Evolutionary conservation across 1,140 invertebrate species (phyloP).

Genomic region (Holcopasites calliopsidis): DNA sequence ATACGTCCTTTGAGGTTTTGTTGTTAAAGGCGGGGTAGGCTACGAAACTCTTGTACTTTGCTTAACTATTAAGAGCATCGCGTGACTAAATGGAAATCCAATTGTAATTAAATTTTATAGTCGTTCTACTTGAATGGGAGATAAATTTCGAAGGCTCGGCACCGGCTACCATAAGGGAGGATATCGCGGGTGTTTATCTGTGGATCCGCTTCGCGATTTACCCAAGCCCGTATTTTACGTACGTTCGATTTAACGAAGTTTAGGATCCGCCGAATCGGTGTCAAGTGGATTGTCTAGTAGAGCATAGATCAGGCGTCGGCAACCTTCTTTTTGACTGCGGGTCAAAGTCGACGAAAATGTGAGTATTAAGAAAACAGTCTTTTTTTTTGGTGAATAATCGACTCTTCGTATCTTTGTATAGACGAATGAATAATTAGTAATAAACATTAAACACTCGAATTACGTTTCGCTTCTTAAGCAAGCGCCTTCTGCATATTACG

Average conservation of each 20-base stretch:
- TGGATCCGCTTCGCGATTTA: neutral
- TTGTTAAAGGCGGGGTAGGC: slow-evolving; percentile 2
- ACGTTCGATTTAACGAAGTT: neutral
- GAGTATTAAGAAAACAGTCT: too few species aligned
- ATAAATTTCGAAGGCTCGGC: slow-evolving; percentile 10
- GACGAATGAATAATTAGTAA: too few species aligned
- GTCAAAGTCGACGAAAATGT: too few species aligned
- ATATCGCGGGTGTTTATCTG: neutral
- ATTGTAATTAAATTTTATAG: slow-evolving; percentile 44
- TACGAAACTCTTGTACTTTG: slow-evolving; percentile 19
- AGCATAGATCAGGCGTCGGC: too few species aligned
- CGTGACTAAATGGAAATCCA: slow-evolving; percentile 15
- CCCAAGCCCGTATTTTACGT: neutral
- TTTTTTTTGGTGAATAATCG: too few species aligned
- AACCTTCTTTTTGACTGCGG: too few species aligned
- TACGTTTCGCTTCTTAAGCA: too few species aligned
- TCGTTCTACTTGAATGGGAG: neutral
- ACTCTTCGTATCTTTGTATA: too few species aligned
- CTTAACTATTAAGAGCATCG: slow-evolving; percentile 34
- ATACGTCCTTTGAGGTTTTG: neutral
- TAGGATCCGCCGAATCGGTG: neutral
- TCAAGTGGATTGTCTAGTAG: neutral
- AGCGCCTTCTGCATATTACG: too few species aligned
- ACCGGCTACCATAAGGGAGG: neutral
- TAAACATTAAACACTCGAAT: too few species aligned